Percentiles rank a stretch among this genome's conserved stretches.
Conservation (phyloP, 2,888 invertebrate genomes). For the Drosophila barbarae region DNA sequence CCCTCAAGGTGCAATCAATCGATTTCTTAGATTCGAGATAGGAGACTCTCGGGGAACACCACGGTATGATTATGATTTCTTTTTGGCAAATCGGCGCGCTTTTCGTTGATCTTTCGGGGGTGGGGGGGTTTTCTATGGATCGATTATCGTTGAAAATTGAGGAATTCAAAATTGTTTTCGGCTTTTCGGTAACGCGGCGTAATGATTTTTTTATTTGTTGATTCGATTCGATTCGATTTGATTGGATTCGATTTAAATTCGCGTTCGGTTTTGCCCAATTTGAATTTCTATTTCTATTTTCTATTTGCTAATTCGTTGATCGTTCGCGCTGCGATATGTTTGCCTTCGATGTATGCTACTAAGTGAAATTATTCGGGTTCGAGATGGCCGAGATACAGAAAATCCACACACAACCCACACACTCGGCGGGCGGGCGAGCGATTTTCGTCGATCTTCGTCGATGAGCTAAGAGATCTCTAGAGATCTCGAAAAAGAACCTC, state of each 20-base stretch:
- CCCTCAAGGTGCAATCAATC: slow-evolving; percentile 21
- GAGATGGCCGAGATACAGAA: slow-evolving; percentile 12
- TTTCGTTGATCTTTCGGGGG: slow-evolving; percentile 51
- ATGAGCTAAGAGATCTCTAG: slow-evolving; percentile 13
- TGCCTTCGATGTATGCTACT: slow-evolving; percentile 74
- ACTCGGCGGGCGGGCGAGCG: slow-evolving; percentile 11
- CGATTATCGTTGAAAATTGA: slow-evolving; percentile 31
- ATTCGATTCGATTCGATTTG: slow-evolving; percentile 11
- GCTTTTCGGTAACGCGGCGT: slow-evolving; percentile 9
- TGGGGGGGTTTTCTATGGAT: slow-evolving; percentile 2
- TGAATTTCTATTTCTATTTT: slow-evolving; percentile 46
- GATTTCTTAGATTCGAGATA: slow-evolving; percentile 11
- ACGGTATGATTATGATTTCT: slow-evolving; percentile 33
- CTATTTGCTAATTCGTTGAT: slow-evolving; percentile 64
- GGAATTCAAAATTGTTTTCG: slow-evolving; percentile 30
- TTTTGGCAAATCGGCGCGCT: slow-evolving; percentile 46
- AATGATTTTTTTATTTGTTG: slow-evolving; percentile 3
- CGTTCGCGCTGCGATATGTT: slow-evolving; percentile 72
- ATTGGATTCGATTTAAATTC: slow-evolving; percentile 20
- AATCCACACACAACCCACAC: slow-evolving; percentile 12
- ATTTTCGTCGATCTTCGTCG: slow-evolving; percentile 19
- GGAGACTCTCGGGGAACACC: slow-evolving; percentile 40
- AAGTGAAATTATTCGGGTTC: slow-evolving; percentile 49
- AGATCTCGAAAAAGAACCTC: neutral
- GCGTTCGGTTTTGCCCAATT: slow-evolving; percentile 38